Percentiles rank a stretch among this genome's conserved stretches.
Conservation (phyloP, 2,113 vertebrate species). For the Rhinichthys klamathensis region DNA sequence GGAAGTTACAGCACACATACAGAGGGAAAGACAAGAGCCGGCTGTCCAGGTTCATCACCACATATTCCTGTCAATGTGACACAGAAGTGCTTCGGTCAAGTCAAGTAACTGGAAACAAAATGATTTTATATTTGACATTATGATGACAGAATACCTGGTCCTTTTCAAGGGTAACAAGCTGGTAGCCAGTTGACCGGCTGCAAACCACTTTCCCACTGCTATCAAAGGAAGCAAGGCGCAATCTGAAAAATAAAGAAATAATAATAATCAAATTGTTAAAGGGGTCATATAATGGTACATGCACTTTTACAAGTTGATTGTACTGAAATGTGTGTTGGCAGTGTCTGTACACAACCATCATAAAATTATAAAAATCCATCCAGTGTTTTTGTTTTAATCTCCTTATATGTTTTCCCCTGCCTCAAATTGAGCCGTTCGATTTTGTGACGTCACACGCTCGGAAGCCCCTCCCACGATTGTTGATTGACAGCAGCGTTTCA, state of each 20-base stretch:
- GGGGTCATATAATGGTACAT: no score
- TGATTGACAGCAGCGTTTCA: no score
- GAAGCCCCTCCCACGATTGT: no score
- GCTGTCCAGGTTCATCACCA: slow-evolving; percentile 96
- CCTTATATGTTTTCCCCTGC: no score
- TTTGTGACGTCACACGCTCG: no score
- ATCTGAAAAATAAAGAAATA: slow-evolving; percentile 68
- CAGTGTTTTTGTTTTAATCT: no score
- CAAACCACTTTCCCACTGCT: slow-evolving; percentile 87
- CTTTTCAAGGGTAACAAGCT: slow-evolving; percentile 93
- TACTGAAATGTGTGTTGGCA: no score
- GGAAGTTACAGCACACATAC: slow-evolving; percentile 97
- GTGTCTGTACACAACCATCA: no score
- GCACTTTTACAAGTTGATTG: no score
- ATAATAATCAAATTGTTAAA: no score
- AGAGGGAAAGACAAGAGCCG: slow-evolving; percentile 91
- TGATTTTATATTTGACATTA: not conserved
- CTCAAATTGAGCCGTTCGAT: no score
- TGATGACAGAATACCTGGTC: slow-evolving; percentile 85
- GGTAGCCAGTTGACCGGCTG: slow-evolving; percentile 91
- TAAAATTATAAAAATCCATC: no score
- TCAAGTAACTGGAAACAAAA: not conserved
- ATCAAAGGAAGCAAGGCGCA: slow-evolving; percentile 93
- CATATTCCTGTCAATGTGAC: slow-evolving; percentile 83
- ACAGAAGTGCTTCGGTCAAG: not conserved